Evolutionary conservation across 2,888 invertebrate genomes (phyloP).

Genomic region (Folsomia candida): DNA sequence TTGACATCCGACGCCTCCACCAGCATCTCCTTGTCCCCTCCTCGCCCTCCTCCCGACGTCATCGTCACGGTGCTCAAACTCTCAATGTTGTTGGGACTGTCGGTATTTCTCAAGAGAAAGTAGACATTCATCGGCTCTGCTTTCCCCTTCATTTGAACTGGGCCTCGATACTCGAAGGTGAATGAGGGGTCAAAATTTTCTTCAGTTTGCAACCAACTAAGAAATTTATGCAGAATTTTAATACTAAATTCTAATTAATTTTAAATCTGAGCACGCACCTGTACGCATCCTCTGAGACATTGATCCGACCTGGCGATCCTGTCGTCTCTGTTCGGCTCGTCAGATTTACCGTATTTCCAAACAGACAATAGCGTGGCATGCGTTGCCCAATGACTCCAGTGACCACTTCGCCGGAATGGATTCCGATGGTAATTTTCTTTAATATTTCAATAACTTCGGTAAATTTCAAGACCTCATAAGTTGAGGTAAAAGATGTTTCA

Average conservation of each 20-base stretch:
- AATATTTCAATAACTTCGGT: conserved; percentile 23
- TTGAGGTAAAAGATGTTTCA: not conserved
- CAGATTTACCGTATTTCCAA: conserved; percentile 90
- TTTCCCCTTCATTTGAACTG: conserved; percentile 88
- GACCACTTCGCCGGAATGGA: conserved; percentile 90
- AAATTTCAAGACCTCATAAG: not conserved
- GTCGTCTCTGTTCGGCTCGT: conserved; percentile 92
- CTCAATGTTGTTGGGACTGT: not conserved
- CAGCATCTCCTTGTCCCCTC: too few relatives aligned
- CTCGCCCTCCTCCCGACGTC: too few relatives aligned
- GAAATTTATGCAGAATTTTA: too few relatives aligned
- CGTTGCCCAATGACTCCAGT: conserved; percentile 92
- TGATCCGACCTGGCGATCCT: conserved; percentile 81
- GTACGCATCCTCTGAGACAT: conserved; percentile 88
- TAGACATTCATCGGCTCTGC: conserved; percentile 91
- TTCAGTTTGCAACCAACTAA: conserved; percentile 45
- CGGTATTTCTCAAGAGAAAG: conserved; percentile 64
- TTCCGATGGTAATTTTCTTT: conserved; percentile 88
- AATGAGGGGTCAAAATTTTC: conserved; percentile 83
- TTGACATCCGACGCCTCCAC: not conserved
- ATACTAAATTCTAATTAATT: too few relatives aligned
- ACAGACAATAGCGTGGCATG: conserved; percentile 89
- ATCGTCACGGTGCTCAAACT: not conserved
- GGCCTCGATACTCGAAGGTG: conserved; percentile 79
- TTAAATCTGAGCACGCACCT: too few relatives aligned